A percentile compares a stretch with the other conserved stretches of the same genome.
Conservation (phyloP, 2,888 invertebrate genomes). For the Imbricaverruca yamaguchii region DNA sequence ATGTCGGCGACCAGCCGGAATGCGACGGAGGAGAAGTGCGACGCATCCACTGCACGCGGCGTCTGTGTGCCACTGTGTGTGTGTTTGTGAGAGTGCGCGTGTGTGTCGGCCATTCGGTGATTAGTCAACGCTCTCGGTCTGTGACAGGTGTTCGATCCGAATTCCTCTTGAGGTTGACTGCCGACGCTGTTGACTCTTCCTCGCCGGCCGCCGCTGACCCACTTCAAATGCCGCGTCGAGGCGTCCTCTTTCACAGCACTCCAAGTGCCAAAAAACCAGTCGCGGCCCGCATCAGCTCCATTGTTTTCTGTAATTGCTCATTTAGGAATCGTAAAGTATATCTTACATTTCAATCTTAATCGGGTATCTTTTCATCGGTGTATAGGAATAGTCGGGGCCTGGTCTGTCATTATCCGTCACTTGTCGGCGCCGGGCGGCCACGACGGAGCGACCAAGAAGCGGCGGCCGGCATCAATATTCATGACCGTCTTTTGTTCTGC, state of each 20-base stretch:
- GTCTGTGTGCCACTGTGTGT: background rate
- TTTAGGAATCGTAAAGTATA: slow-evolving; percentile 9
- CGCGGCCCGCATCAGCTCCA: background rate
- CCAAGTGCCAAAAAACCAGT: background rate
- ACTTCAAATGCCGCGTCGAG: background rate
- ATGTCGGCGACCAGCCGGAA: background rate
- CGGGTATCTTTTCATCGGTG: slow-evolving; percentile 14
- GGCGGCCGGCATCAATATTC: slow-evolving; percentile 9
- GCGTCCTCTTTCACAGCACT: background rate
- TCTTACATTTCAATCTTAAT: slow-evolving; percentile 15
- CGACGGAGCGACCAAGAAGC: no score
- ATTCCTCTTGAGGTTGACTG: no score
- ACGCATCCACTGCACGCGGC: background rate
- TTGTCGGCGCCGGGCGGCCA: background rate
- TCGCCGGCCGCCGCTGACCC: background rate
- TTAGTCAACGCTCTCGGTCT: background rate
- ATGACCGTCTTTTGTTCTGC: slow-evolving; percentile 17
- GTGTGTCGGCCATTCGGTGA: background rate
- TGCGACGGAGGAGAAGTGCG: background rate
- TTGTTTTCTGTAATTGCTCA: slow-evolving; percentile 13
- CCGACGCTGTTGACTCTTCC: no score
- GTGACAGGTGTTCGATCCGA: background rate
- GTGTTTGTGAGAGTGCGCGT: slow-evolving; percentile 17
- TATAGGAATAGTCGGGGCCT: background rate
- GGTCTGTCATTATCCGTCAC: background rate